These are phyloP conservation scores for Lichenostomus cassidix DNA, from an alignment of 2,113 vertebrate species.

Conservation along the genomic window DNA sequence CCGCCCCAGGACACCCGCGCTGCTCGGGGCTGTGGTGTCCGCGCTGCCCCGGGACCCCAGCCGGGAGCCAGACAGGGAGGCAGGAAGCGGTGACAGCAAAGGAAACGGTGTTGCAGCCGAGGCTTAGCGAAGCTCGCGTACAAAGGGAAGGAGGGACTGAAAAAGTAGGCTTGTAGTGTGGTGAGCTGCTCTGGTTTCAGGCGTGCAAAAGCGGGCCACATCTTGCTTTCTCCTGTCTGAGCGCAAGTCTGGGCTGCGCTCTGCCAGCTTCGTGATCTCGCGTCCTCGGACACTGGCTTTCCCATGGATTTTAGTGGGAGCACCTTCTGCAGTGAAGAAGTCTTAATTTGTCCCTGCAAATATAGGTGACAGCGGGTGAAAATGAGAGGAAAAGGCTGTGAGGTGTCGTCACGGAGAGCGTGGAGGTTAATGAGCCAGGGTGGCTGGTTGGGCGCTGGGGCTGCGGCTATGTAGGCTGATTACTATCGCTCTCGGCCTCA, in stretches of 20 bases:
- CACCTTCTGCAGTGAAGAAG: background rate
- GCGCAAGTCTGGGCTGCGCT: background rate
- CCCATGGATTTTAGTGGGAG: background rate
- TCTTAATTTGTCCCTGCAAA: background rate
- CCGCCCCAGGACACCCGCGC: background rate
- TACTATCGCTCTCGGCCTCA: background rate
- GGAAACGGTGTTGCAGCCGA: background rate
- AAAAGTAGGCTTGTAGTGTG: background rate
- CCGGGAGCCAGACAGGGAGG: background rate
- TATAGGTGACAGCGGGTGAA: background rate
- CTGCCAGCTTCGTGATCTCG: fast-evolving
- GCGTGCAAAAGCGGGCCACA: background rate
- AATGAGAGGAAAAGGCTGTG: background rate
- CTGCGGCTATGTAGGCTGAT: background rate
- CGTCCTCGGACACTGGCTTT: background rate
- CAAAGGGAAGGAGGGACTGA: conserved; percentile 23
- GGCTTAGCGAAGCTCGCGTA: background rate
- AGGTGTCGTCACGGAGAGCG: background rate
- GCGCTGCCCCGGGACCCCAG: background rate
- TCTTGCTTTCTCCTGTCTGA: background rate
- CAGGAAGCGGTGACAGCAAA: background rate
- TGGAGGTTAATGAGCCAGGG: background rate
- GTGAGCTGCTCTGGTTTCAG: background rate
- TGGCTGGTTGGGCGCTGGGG: background rate
- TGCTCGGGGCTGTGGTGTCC: background rate